Evolutionary conservation across 2,888 invertebrate species (phyloP), one percentile per base, ranked within the genome.

Genomic region (Drosophila rubida): DNA sequence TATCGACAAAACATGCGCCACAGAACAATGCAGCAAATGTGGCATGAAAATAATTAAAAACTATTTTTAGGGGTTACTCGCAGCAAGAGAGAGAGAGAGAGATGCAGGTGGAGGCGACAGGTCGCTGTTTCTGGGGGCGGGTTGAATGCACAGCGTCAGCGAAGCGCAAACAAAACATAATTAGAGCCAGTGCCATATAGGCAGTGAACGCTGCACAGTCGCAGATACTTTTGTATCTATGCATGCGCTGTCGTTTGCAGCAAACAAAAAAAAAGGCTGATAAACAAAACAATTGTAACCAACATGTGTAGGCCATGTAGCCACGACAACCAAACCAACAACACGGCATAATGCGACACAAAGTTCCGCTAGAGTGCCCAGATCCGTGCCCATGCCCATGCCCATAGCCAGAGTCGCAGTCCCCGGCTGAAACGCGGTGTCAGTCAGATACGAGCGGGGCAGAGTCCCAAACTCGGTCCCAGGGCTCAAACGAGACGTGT

Each of bases 271-370:
- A 51, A 48, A 19, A 49, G 23, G 13, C 14, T 30, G 6, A 48
- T n/a, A 16, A 16, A 35, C 9, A 53, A 35, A 61, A 71, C 80
- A 80, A 80, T 80, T 80, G 78, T 64, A 69, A 65, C 49, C 75
- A 71, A 81, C 82, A 82, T 80, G 74, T 70, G 75, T 74, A 69
- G 69, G 25, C 74, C 69, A 69, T 79, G 80, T 81, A 81, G 84
- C 81, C 81, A 81, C 81, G 81, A 84, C 85, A 81, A 78, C 76
- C 61, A 59, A 81, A 75, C 76, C 63, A 59, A 66, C 59, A 60
- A 82, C 75, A 74, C 65, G 75, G 74, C 86, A 85, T 81, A 82
- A 78, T 82, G 85, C 78, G 86, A 83, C 86, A 83, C 75, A 85
- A 68, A 78, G 83, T 83, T 83, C 86, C 83, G 83, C 83, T 83